Evolutionary conservation across 1,140 invertebrate species (phyloP), one percentile per base, ranked within the genome.

Genomic region (Eurosta solidaginis): DNA sequence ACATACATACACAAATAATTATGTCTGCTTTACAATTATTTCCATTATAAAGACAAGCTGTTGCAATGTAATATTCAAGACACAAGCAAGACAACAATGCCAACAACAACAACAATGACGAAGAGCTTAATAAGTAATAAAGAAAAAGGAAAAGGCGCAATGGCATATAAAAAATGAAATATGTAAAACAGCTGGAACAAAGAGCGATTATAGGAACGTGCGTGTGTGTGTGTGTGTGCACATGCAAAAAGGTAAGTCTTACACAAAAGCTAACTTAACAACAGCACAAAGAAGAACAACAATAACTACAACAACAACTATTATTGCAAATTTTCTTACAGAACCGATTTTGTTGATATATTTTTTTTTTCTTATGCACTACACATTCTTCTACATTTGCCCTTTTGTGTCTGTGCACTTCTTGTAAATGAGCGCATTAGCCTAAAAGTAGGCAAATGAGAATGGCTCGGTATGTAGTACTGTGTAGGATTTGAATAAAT

Each of bases 1-100:
- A 54, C 3, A 54, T 29, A n/a, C n/a, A 40, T 68, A 68, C 20
- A 68, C 27, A 68, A 12, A 59, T 68, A 68, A 68, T 68, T 68
- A 42, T 68, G 59, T 68, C 59, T 68, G 59, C 59, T 68, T 40
- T 68, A 68, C 59, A 68, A 68, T 68, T 68, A 68, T 68, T 68
- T 68, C 59, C 59, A 68, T 68, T 68, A 68, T 68, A 68, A 68
- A 68, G 59, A 68, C 59, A 68, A 68, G 59, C 59, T 68, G 59
- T 68, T 68, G 59, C 59, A 36, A 33, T 20, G 27, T n/a, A 40
- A 40, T 17, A 68, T 40, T 54, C 12, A 54, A 54, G 22, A 27
- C 20, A 22, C 4, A 52, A 52, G 10, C 20, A 22, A 52, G 25
- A 52, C 25, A 68, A 68, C 10, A 12, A 54, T 25, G 12, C 5